Conservation (phyloP, 2,888 invertebrate species). For the Ophonus ardosiacus region DNA sequence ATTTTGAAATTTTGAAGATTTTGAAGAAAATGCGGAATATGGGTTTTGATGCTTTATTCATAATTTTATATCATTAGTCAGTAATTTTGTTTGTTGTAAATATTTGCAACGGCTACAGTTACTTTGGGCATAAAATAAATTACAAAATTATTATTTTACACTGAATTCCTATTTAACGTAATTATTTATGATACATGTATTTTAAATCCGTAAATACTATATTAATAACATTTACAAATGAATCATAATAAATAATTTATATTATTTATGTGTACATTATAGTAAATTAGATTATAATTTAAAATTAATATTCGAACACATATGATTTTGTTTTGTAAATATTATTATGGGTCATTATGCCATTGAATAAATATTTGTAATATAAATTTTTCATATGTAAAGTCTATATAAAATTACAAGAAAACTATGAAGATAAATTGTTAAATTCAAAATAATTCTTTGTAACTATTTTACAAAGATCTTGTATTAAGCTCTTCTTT, state of each 20-base stretch:
- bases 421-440: background rate
- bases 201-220: background rate
- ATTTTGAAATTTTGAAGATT: no score
- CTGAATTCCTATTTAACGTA: background rate
- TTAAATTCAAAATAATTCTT: background rate
- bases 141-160: background rate
- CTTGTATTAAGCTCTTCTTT: background rate
- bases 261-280: background rate
- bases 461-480: background rate
- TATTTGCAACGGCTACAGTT: no score
- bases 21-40: no score
- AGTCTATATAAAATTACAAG: no score
- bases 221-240: constrained; percentile 1
- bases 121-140: background rate
- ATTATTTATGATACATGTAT: background rate
- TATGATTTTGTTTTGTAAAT: background rate
- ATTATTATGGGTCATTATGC: no score
- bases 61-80: no score
- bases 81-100: no score
- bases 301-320: background rate
- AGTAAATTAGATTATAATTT: background rate
- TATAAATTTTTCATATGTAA: no score
- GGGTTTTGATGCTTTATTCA: no score
- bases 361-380: no score
- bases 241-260: background rate